phyloP scores from a whole-genome alignment of 2,888 invertebrate genomes.

The Drosophila acutilabella region DNA sequence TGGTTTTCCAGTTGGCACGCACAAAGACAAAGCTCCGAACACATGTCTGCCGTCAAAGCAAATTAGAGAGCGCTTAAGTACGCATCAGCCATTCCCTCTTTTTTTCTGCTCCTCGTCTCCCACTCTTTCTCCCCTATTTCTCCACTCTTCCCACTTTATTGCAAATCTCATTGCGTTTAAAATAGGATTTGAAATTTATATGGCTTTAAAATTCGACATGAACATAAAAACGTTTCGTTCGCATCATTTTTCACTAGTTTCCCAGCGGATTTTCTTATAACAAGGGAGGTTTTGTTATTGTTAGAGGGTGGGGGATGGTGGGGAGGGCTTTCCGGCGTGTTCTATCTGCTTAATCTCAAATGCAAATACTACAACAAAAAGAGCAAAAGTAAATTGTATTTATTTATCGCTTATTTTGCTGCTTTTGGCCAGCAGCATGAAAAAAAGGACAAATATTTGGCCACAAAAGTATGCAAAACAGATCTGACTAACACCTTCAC shows the following conservation, averaged over 20 bases:
- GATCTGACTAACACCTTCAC: constrained; percentile 72
- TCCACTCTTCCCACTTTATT: not conserved
- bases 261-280: constrained; percentile 33
- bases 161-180: not conserved
- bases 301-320: not conserved
- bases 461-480: constrained; percentile 78
- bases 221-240: constrained; percentile 27
- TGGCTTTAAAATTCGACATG: constrained; percentile 46
- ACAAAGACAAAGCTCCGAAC: constrained; percentile 74
- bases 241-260: constrained; percentile 37
- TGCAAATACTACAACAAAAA: constrained; percentile 64
- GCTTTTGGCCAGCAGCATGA: constrained; percentile 50
- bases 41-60: constrained; percentile 77
- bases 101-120: not conserved
- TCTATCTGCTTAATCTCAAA: constrained; percentile 73
- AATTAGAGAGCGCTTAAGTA: constrained; percentile 68
- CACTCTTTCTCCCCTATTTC: not conserved
- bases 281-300: not conserved
- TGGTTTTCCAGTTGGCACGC: constrained; percentile 71
- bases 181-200: constrained; percentile 26
- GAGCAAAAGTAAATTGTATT: constrained; percentile 72
- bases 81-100: constrained; percentile 19
- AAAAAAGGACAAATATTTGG: constrained; percentile 73
- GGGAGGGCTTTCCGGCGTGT: constrained; percentile 53
- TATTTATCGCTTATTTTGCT: constrained; percentile 80